Conservation (phyloP, 1,140 invertebrate species). For the Spodoptera litura region DNA sequence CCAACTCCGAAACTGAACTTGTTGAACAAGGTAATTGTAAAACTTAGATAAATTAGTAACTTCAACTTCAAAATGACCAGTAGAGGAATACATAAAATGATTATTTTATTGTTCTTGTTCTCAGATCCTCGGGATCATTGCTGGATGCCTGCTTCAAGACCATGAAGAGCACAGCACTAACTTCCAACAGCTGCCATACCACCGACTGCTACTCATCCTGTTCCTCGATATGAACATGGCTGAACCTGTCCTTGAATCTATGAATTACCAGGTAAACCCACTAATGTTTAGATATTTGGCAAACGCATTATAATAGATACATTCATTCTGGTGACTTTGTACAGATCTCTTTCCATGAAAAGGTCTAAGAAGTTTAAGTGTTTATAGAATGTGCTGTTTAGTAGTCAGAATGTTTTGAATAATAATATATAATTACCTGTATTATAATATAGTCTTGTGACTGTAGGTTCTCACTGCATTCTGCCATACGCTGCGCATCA, state of each 20-base stretch:
- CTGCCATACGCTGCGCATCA: slow-evolving; percentile 96
- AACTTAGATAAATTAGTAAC: background rate
- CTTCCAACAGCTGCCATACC: slow-evolving; percentile 99
- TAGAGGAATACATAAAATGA: background rate
- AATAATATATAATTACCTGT: background rate
- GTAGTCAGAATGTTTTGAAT: background rate
- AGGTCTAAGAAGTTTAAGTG: background rate
- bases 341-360: background rate
- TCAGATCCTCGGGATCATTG: slow-evolving; percentile 95
- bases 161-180: slow-evolving; percentile 95
- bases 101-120: background rate
- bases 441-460: background rate
- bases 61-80: background rate
- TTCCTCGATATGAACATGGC: slow-evolving; percentile 98
- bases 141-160: slow-evolving; percentile 97
- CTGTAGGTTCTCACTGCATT: slow-evolving; percentile 93
- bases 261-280: slow-evolving; percentile 91
- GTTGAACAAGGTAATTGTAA: slow-evolving; percentile 93
- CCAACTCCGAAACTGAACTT: slow-evolving; percentile 98
- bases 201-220: slow-evolving; percentile 98
- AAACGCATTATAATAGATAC: background rate
- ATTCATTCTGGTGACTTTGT: background rate
- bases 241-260: slow-evolving; percentile 96
- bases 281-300: background rate
- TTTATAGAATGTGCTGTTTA: background rate